These are phyloP conservation scores for Epinephelus awoara DNA, from an alignment of 2,797 vertebrate species.

Conservation along the genomic window DNA sequence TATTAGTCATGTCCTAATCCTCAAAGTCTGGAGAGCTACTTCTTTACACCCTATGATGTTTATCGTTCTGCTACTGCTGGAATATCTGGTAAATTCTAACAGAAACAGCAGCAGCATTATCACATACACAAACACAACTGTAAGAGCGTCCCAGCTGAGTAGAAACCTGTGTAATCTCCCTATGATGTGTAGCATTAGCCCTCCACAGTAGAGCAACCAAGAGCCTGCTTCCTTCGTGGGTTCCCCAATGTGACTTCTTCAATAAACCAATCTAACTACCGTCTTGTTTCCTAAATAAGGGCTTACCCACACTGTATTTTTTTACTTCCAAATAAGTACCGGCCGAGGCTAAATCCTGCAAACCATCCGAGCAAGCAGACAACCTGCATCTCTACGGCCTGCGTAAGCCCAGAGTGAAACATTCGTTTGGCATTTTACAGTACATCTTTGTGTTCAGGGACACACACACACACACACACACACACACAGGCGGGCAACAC, in stretches of 20 bases:
- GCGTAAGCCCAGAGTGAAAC: conserved; percentile 1
- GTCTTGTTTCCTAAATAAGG: conserved; percentile 20
- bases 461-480: not conserved
- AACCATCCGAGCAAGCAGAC: not conserved
- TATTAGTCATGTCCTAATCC: not conserved
- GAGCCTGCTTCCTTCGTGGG: not conserved
- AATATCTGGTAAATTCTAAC: not conserved
- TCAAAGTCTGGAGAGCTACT: not conserved
- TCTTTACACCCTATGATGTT: not conserved
- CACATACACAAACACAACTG: not conserved
- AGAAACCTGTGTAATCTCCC: conserved; percentile 8
- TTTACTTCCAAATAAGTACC: not conserved
- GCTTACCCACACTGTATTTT: not conserved
- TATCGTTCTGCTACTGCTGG: not conserved
- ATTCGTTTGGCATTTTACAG: conserved; percentile 28
- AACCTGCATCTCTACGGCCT: conserved; percentile 7
- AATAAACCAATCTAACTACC: not conserved
- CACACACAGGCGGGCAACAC: not conserved
- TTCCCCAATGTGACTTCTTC: not conserved
- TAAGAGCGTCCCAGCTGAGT: not conserved
- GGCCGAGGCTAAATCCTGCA: not conserved
- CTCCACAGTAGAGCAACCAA: not conserved
- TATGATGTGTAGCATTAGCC: not conserved
- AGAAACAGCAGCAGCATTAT: not conserved
- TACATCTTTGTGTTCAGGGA: conserved; percentile 21